These are phyloP conservation scores for Campylomormyrus numenius DNA, from an alignment of 2,113 vertebrate genomes.

Conservation along the genomic window DNA sequence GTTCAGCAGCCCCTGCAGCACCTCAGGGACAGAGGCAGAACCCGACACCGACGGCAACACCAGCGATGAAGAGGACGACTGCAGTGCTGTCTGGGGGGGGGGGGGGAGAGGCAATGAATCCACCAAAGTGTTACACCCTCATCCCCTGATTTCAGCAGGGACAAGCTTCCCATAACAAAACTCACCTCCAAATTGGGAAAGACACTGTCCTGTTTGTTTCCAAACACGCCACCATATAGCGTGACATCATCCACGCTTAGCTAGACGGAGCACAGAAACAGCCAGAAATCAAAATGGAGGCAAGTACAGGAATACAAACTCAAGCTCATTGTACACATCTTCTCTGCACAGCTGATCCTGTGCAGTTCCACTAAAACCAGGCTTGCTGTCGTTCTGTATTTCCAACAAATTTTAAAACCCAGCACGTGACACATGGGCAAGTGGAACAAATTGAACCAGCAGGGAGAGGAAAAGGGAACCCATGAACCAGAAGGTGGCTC, in stretches of 20 bases:
- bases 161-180: neutral
- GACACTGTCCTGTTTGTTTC: conserved; percentile 72
- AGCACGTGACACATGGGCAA: neutral
- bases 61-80: conserved; percentile 60
- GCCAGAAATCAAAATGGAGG: neutral
- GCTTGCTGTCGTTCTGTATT: neutral
- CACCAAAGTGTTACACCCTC: neutral
- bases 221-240: conserved; percentile 72
- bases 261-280: conserved; percentile 46
- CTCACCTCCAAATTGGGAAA: conserved; percentile 75
- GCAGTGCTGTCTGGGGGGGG: conserved; percentile 58
- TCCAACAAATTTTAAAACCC: neutral
- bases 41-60: conserved; percentile 69
- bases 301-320: neutral
- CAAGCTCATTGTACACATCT: neutral
- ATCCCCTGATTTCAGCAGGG: neutral
- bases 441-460: neutral
- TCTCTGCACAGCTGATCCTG: no score
- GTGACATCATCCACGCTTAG: conserved; percentile 83
- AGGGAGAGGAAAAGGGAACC: neutral
- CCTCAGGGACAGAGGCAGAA: conserved; percentile 53
- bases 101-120: neutral
- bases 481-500: neutral
- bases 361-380: neutral
- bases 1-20: conserved; percentile 66